These are phyloP conservation scores for Triplophysa dalaica DNA, from an alignment of 2,113 vertebrate species.

Conservation along the genomic window DNA sequence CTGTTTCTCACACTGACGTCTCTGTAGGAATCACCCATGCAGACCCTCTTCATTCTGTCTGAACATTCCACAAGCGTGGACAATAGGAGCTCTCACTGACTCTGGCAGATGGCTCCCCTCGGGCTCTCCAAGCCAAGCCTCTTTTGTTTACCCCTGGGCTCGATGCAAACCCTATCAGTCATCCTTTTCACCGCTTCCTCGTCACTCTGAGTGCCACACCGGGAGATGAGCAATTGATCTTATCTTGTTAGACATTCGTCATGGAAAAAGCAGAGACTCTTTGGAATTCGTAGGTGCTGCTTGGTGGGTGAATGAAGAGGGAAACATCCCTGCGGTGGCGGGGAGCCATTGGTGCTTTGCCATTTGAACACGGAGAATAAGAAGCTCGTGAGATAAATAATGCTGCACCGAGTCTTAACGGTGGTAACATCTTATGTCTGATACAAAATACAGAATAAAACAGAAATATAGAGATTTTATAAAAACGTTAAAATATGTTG, in stretches of 20 bases:
- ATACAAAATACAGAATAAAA: too few relatives aligned
- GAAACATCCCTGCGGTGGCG: conserved; percentile 13
- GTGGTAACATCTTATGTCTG: neutral
- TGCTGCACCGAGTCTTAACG: neutral
- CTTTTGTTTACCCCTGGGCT: conserved; percentile 66
- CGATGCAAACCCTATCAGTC: conserved; percentile 55
- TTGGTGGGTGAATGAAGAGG: conserved; percentile 11
- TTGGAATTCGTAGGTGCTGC: conserved; percentile 29
- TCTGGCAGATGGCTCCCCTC: conserved; percentile 74
- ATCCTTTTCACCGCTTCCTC: conserved; percentile 36
- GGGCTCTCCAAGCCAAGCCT: conserved; percentile 70
- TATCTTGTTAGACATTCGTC: conserved; percentile 20
- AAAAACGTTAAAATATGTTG: too few relatives aligned
- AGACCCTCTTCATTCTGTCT: conserved; percentile 70
- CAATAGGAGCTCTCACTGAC: conserved; percentile 71
- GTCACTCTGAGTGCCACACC: conserved; percentile 26
- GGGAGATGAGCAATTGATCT: conserved; percentile 28
- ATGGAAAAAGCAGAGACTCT: conserved; percentile 21
- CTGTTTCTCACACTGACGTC: conserved; percentile 51
- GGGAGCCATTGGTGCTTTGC: conserved; percentile 22
- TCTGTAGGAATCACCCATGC: conserved; percentile 69
- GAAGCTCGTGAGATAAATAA: neutral
- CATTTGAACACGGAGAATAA: conserved; percentile 6
- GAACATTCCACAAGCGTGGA: conserved; percentile 74
- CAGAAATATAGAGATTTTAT: too few relatives aligned